Evolutionary conservation across 2,888 invertebrate genomes (phyloP).

Genomic region (Hydrotaea diabolus): DNA sequence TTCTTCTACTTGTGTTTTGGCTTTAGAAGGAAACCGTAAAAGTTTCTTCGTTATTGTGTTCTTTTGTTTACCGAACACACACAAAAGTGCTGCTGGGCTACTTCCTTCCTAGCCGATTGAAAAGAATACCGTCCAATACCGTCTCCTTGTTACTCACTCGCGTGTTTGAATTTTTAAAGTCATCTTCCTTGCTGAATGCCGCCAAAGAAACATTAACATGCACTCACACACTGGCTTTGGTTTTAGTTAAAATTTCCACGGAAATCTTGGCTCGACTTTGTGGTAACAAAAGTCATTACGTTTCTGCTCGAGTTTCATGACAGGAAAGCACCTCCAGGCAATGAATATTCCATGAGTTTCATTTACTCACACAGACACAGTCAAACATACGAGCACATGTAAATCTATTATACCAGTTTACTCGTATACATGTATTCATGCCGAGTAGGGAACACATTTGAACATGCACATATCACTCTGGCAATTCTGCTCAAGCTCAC

Average conservation of each 20-base stretch:
- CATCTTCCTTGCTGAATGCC: not conserved
- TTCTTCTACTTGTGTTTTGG: too few species aligned
- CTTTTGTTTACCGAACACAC: too few species aligned
- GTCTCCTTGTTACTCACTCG: too few species aligned
- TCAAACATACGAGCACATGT: not conserved
- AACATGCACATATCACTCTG: conserved; percentile 11
- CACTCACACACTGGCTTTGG: not conserved
- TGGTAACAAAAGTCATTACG: conserved; percentile 28
- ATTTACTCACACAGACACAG: not conserved
- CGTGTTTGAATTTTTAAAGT: not conserved
- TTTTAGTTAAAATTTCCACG: not conserved
- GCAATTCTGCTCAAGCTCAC: not conserved
- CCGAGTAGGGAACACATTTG: too few species aligned
- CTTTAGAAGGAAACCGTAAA: too few species aligned
- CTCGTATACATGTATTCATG: too few species aligned
- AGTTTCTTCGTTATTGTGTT: too few species aligned
- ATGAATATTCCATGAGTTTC: conserved; percentile 9
- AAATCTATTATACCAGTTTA: too few species aligned
- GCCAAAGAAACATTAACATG: not conserved
- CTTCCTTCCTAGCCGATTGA: too few species aligned
- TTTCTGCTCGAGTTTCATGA: conserved; percentile 25
- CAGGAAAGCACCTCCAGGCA: conserved; percentile 27
- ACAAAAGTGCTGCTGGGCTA: too few species aligned
- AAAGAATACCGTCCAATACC: too few species aligned
- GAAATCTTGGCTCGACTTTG: conserved; percentile 26